Percentiles rank a stretch among this genome's conserved stretches.
These are phyloP conservation scores for Hoplostethus atlanticus DNA, from an alignment of 2,797 vertebrate species.

Conservation along the genomic window DNA sequence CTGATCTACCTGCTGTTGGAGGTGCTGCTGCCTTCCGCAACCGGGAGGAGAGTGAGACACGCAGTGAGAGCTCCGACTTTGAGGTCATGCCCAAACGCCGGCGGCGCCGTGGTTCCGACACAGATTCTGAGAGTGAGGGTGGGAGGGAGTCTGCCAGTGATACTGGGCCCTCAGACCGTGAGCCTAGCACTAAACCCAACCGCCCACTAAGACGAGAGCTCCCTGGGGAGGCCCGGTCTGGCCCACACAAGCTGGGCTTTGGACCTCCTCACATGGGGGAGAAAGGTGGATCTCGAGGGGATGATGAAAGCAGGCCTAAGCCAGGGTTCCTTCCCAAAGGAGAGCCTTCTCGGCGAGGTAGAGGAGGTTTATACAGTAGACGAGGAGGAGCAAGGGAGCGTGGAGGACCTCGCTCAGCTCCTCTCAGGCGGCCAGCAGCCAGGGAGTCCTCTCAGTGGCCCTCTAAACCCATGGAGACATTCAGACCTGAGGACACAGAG, in stretches of 20 bases:
- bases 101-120: slow-evolving; percentile 94
- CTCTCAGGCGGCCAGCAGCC: slow-evolving; percentile 87
- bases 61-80: slow-evolving; percentile 99
- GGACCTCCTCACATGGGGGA: slow-evolving; percentile 77
- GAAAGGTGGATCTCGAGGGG: slow-evolving; percentile 77
- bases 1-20: slow-evolving; percentile 83
- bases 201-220: slow-evolving; percentile 81
- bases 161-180: slow-evolving; percentile 94
- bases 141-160: slow-evolving; percentile 94
- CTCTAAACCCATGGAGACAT: slow-evolving; percentile 88
- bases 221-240: slow-evolving; percentile 73
- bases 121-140: slow-evolving; percentile 96
- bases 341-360: slow-evolving; percentile 94
- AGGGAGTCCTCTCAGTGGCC: slow-evolving; percentile 89
- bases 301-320: slow-evolving; percentile 92
- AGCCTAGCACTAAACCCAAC: slow-evolving; percentile 87
- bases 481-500: slow-evolving; percentile 91
- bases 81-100: slow-evolving; percentile 96
- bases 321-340: slow-evolving; percentile 97
- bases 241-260: slow-evolving; percentile 76
- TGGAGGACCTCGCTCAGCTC: slow-evolving; percentile 88
- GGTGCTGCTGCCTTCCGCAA: slow-evolving; percentile 88
- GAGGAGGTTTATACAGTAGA: slow-evolving; percentile 93
- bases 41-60: slow-evolving; percentile 97
- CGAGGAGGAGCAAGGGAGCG: slow-evolving; percentile 90